phyloP scores from a whole-genome alignment of 2,888 invertebrate species.

The Lymantria monacha region DNA sequence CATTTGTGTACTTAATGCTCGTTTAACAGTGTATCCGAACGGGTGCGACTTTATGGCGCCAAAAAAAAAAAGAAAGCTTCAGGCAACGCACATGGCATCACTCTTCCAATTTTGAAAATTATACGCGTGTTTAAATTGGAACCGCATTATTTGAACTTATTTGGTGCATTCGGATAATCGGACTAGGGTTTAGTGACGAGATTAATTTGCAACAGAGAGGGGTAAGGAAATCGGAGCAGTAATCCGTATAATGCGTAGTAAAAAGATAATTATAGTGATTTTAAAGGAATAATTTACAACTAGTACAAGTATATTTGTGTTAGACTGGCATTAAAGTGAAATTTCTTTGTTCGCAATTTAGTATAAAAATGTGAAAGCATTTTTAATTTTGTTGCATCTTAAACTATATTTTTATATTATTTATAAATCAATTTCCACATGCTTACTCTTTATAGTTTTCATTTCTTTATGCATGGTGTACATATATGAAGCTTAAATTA shows the following conservation, averaged over 20 bases:
- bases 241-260: constrained; percentile 57
- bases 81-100: constrained; percentile 69
- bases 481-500: no score
- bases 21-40: constrained; percentile 51
- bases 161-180: constrained; percentile 63
- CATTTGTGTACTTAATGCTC: constrained; percentile 58
- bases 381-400: no score
- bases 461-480: no score
- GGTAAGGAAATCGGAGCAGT: constrained; percentile 51
- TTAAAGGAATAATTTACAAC: neutral
- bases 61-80: constrained; percentile 53
- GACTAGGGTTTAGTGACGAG: constrained; percentile 73
- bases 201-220: constrained; percentile 66
- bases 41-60: constrained; percentile 62
- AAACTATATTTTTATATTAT: no score
- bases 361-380: no score
- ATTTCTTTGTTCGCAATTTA: neutral
- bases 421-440: no score
- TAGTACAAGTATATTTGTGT: neutral
- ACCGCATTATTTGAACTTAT: constrained; percentile 64
- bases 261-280: constrained; percentile 60
- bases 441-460: no score
- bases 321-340: no score
- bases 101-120: constrained; percentile 65
- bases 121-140: constrained; percentile 70